Percentiles rank a stretch among this genome's conserved stretches.
phyloP scores from a whole-genome alignment of 2,113 vertebrate genomes.

The Phyllostomus discolor region DNA sequence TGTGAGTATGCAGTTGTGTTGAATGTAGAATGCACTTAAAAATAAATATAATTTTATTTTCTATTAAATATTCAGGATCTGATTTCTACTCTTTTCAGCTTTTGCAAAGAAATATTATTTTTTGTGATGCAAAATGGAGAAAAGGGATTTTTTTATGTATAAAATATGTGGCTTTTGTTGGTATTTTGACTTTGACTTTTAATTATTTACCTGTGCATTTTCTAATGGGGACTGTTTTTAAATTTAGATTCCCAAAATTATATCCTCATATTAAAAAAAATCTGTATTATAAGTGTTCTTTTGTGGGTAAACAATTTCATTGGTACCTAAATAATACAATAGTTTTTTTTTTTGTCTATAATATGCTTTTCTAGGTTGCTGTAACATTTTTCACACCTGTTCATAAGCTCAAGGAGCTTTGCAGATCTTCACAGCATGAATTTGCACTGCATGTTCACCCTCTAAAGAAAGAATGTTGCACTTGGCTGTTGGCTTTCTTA shows the following conservation, averaged over 20 bases:
- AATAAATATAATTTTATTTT: constrained; percentile 87
- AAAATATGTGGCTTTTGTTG: constrained; percentile 50
- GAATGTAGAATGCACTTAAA: constrained; percentile 85
- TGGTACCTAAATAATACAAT: constrained; percentile 70
- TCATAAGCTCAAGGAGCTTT: constrained; percentile 74
- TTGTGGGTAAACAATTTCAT: constrained; percentile 66
- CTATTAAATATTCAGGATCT: constrained; percentile 86
- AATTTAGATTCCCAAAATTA: constrained; percentile 37
- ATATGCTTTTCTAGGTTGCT: constrained; percentile 67
- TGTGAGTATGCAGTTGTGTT: constrained; percentile 82
- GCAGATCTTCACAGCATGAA: constrained; percentile 79
- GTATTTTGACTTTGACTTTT: constrained; percentile 67
- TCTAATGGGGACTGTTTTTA: constrained; percentile 19
- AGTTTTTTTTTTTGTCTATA: constrained; percentile 59
- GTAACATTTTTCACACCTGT: constrained; percentile 76
- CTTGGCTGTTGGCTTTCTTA: constrained; percentile 76
- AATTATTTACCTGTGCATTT: constrained; percentile 67
- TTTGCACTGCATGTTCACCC: constrained; percentile 78
- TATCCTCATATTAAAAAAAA: not conserved
- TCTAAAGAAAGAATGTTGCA: constrained; percentile 66
- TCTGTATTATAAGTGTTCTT: constrained; percentile 46
- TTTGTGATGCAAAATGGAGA: constrained; percentile 72
- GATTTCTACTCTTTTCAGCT: constrained; percentile 75
- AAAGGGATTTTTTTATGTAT: constrained; percentile 54
- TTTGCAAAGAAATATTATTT: constrained; percentile 75